A percentile compares a stretch with the other conserved stretches of the same genome.
phyloP scores from a whole-genome alignment of 2,888 invertebrate genomes.

The Hecatera dysodea region DNA sequence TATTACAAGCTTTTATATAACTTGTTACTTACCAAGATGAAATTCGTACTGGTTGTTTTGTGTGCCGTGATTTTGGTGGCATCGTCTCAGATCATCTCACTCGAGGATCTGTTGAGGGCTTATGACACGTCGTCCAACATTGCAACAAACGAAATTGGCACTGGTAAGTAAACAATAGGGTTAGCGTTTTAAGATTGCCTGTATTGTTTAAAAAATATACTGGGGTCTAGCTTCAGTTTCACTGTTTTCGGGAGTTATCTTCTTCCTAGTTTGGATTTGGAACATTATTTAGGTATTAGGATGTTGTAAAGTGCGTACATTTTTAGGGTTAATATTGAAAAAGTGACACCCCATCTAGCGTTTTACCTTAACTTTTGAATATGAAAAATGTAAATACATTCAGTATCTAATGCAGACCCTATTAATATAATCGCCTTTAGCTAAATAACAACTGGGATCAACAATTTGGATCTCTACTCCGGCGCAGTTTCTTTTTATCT shows the following conservation, averaged over 20 bases:
- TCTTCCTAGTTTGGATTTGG: too few species aligned
- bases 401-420: not conserved
- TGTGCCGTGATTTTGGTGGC: slow-evolving; percentile 42
- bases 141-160: slow-evolving; percentile 36
- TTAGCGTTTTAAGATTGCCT: not conserved
- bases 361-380: too few species aligned
- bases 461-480: not conserved
- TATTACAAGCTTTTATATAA: too few species aligned
- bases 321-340: not conserved
- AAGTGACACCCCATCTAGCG: too few species aligned
- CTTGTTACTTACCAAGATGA: slow-evolving; percentile 30
- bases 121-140: slow-evolving; percentile 15
- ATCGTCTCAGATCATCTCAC: slow-evolving; percentile 25
- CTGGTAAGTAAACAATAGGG: slow-evolving; percentile 10
- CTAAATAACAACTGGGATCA: not conserved
- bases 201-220: not conserved
- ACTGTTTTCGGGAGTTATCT: too few species aligned
- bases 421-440: not conserved
- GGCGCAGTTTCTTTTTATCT: slow-evolving; percentile 1
- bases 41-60: slow-evolving; percentile 36
- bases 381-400: not conserved
- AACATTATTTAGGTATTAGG: not conserved
- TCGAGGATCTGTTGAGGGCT: slow-evolving; percentile 38
- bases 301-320: not conserved
- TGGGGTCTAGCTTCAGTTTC: not conserved